Conservation (phyloP, 2,113 vertebrate species). For the Picathartes gymnocephalus region DNA sequence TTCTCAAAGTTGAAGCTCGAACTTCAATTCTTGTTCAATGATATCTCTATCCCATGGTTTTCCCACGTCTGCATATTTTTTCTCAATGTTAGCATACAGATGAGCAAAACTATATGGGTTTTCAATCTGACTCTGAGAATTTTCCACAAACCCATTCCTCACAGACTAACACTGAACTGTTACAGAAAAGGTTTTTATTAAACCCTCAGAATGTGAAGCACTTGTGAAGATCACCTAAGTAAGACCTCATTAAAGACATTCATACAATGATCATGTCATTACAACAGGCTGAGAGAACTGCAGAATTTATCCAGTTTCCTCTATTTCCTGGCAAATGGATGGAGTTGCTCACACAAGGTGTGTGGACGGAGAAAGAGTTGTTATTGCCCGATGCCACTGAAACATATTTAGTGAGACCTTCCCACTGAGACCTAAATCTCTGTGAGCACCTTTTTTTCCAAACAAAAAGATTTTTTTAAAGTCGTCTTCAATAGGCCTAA, state of each 20-base stretch:
- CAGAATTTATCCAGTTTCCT: not conserved
- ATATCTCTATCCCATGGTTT: too few relatives aligned
- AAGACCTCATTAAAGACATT: constrained; percentile 36
- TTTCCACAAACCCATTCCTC: too few relatives aligned
- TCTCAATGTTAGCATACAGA: too few relatives aligned
- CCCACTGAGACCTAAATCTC: not conserved
- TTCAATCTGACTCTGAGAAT: too few relatives aligned
- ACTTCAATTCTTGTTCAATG: too few relatives aligned
- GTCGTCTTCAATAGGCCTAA: not conserved
- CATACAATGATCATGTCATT: not conserved
- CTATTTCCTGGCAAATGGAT: not conserved
- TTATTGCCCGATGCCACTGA: not conserved
- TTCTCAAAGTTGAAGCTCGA: too few relatives aligned
- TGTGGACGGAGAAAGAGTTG: not conserved
- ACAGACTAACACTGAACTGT: not conserved
- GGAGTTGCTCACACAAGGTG: not conserved
- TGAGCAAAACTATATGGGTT: too few relatives aligned
- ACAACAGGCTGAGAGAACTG: not conserved
- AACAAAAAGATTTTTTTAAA: not conserved
- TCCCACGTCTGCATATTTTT: too few relatives aligned
- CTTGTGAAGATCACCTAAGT: constrained; percentile 17
- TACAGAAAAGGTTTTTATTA: constrained; percentile 57
- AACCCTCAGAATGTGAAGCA: constrained; percentile 23
- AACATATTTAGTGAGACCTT: not conserved
- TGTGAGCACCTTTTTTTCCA: not conserved